Evolutionary conservation across 1,140 invertebrate species (phyloP).

Genomic region (Brachionus plicatilis): DNA sequence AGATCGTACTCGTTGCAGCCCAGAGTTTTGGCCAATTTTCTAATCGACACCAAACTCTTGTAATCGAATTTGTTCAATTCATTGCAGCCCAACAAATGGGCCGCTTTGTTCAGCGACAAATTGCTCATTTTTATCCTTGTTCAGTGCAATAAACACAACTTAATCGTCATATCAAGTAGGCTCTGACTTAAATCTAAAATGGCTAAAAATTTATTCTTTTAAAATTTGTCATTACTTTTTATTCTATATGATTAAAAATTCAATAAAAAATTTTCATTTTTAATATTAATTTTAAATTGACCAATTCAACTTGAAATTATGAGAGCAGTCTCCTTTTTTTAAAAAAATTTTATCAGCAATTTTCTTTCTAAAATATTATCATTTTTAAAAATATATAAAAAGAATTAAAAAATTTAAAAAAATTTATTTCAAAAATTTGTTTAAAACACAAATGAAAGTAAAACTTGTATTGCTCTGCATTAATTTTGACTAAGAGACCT

Average conservation of each 20-base stretch:
- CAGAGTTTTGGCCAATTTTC: conserved; percentile 22
- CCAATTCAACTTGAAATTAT: no score
- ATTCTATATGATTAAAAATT: neutral
- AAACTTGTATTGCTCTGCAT: no score
- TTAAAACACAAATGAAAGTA: no score
- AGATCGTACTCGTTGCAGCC: conserved; percentile 28
- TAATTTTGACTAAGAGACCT: no score
- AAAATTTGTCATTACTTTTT: neutral
- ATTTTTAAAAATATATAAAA: no score
- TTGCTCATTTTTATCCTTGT: neutral
- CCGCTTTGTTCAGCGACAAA: conserved; percentile 25
- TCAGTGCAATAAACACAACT: neutral
- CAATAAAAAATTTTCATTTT: no score
- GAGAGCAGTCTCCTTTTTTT: no score
- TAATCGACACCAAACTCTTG: conserved; percentile 25
- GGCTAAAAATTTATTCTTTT: neutral
- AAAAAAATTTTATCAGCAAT: no score
- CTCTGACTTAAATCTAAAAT: neutral
- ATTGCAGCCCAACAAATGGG: conserved; percentile 16
- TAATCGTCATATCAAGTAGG: neutral
- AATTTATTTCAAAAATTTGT: no score
- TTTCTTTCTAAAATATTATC: no score
- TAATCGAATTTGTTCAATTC: conserved; percentile 36
- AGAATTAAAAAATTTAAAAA: no score
- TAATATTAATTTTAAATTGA: no score